A percentile compares a stretch with the other conserved stretches of the same genome.
Evolutionary conservation across 1,140 invertebrate species (phyloP).

Genomic region (Epicauta chinensis): DNA sequence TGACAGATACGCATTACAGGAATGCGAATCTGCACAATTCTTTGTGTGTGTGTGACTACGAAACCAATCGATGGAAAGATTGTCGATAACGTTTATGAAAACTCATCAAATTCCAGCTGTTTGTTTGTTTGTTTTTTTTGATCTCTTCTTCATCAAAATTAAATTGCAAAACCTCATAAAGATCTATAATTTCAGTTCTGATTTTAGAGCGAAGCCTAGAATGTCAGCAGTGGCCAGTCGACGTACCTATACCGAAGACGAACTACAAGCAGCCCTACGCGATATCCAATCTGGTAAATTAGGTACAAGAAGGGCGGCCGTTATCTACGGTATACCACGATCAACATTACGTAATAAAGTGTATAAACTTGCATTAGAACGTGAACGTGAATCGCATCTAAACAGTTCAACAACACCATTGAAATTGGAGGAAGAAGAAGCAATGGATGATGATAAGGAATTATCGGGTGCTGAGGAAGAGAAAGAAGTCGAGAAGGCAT

Average conservation of each 20-base stretch:
- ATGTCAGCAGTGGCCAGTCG: constrained; percentile 53
- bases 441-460: constrained; percentile 50
- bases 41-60: too few species aligned
- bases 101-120: too few species aligned
- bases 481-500: constrained; percentile 55
- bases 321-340: constrained; percentile 91
- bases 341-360: constrained; percentile 93
- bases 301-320: constrained; percentile 84
- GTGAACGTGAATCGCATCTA: constrained; percentile 55
- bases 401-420: constrained; percentile 43
- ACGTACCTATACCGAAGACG: constrained; percentile 84
- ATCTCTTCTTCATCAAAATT: too few species aligned
- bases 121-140: neutral
- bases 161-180: constrained; percentile 11
- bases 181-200: constrained; percentile 40
- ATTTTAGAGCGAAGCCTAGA: constrained; percentile 56
- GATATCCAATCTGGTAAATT: constrained; percentile 90
- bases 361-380: constrained; percentile 76
- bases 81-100: too few species aligned
- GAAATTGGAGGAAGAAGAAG: constrained; percentile 41
- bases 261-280: constrained; percentile 79
- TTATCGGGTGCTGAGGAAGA: constrained; percentile 59
- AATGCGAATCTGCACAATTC: too few species aligned
- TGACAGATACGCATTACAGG: too few species aligned
- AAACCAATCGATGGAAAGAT: too few species aligned